Conservation (phyloP, 2,113 vertebrate species). For the Peucedramus taeniatus region DNA sequence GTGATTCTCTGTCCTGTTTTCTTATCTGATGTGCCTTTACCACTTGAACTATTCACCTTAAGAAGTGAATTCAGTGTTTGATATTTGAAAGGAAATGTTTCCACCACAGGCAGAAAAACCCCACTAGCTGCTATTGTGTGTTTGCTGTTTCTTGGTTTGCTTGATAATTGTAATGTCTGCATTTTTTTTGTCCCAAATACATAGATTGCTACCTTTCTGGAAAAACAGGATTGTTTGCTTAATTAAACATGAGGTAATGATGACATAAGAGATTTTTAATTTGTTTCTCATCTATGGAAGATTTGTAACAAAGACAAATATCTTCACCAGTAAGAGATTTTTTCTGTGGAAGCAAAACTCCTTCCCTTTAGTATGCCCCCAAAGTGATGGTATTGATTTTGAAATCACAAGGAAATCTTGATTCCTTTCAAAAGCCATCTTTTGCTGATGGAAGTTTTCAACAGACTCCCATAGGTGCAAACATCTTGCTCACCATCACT, state of each 20-base stretch:
- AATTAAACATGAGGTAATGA: neutral
- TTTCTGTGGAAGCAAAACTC: neutral
- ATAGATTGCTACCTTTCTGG: neutral
- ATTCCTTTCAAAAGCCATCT: neutral
- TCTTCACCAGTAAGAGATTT: neutral
- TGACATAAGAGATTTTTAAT: neutral
- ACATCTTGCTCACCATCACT: neutral
- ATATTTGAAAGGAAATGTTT: neutral
- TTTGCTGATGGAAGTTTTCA: slow-evolving; percentile 7
- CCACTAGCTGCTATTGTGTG: neutral
- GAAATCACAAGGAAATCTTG: slow-evolving; percentile 39
- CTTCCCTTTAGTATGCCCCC: neutral
- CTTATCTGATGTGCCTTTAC: neutral
- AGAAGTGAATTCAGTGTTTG: neutral
- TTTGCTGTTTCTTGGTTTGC: neutral
- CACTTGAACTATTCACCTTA: slow-evolving; percentile 45
- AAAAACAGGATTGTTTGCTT: neutral
- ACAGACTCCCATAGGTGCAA: neutral
- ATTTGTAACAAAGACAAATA: neutral
- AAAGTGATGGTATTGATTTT: slow-evolving; percentile 13
- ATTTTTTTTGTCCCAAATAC: neutral
- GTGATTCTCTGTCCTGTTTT: neutral
- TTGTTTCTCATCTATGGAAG: neutral
- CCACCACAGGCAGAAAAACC: neutral
- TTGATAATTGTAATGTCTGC: neutral